Conservation (phyloP, 2,888 invertebrate genomes). For the Drosophila longiperda region DNA sequence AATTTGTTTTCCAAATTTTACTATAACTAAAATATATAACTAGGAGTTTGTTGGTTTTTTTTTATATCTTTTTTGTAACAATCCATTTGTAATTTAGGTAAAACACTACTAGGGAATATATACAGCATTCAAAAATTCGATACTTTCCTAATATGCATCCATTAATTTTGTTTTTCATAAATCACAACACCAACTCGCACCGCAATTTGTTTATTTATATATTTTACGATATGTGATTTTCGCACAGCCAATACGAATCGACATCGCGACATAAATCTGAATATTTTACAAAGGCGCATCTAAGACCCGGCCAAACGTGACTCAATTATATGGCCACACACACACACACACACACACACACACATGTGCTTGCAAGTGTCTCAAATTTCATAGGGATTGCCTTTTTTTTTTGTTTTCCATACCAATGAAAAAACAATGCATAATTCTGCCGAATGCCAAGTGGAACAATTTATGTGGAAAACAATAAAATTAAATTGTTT, state of each 20-base stretch:
- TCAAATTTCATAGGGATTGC: conserved; percentile 57
- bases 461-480: conserved; percentile 79
- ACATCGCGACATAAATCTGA: conserved; percentile 74
- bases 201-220: conserved; percentile 48
- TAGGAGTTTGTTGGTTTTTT: background rate
- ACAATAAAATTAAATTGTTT: conserved; percentile 84
- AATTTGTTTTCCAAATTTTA: background rate
- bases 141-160: conserved; percentile 46
- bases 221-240: conserved; percentile 9
- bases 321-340: conserved; percentile 73
- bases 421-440: conserved; percentile 60
- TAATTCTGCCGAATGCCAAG: conserved; percentile 59
- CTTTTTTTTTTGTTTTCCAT: conserved; percentile 8
- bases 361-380: conserved; percentile 34
- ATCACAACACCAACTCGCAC: conserved; percentile 52
- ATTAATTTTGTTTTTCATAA: conserved; percentile 58
- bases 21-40: background rate
- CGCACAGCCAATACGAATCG: conserved; percentile 18
- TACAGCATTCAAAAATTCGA: conserved; percentile 1
- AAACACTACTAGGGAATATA: background rate
- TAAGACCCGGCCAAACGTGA: conserved; percentile 76
- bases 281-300: conserved; percentile 59
- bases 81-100: no score
- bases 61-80: background rate
- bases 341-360: background rate